Evolutionary conservation across 2,888 invertebrate species (phyloP).

Genomic region (Diadegma fenestrale): DNA sequence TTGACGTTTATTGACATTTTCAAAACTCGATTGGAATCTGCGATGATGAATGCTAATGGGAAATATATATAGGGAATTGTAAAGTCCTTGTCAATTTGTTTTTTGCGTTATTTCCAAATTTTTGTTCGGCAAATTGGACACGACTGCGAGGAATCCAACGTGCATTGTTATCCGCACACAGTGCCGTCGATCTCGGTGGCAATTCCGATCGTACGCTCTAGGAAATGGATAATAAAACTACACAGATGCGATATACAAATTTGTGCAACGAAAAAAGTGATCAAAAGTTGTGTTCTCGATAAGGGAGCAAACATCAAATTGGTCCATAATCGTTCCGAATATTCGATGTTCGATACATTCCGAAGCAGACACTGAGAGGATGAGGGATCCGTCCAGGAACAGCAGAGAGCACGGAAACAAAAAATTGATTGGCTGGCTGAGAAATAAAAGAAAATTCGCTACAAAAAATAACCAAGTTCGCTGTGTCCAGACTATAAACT

Average conservation of each 20-base stretch:
- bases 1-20: neutral
- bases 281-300: neutral
- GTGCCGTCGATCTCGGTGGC: neutral
- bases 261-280: slow-evolving; percentile 14
- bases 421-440: neutral
- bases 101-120: neutral
- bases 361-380: neutral
- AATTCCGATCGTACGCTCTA: neutral
- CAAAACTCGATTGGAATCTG: neutral
- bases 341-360: neutral
- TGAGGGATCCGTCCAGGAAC: slow-evolving; percentile 3
- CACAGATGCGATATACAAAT: neutral
- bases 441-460: neutral
- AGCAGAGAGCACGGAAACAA: neutral
- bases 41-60: neutral
- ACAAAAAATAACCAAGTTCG: neutral
- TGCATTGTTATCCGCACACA: neutral
- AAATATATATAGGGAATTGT: neutral
- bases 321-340: slow-evolving; percentile 21
- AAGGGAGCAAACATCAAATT: slow-evolving; percentile 4
- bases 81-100: neutral
- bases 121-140: neutral
- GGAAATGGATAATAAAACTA: slow-evolving; percentile 26
- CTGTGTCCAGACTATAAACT: neutral
- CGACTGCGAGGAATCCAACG: neutral